Conservation (phyloP, 1,140 invertebrate genomes). For the Dendrolimus kikuchii region DNA sequence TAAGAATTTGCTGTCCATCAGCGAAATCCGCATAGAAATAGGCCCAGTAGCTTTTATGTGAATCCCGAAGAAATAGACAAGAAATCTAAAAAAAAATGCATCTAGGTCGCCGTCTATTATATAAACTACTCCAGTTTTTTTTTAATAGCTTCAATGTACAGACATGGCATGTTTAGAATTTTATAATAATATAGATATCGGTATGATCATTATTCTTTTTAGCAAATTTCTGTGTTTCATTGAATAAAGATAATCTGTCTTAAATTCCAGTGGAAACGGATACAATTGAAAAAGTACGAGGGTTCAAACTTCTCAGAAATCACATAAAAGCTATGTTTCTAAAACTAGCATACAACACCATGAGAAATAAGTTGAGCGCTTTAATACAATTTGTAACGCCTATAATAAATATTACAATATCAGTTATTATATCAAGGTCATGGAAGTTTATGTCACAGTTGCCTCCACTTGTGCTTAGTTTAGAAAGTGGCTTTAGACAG, state of each 20-base stretch:
- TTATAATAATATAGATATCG: background rate
- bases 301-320: constrained; percentile 62
- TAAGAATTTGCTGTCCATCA: too few species aligned
- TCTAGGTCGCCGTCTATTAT: too few species aligned
- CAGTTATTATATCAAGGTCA: constrained; percentile 70
- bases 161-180: too few species aligned
- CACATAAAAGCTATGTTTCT: constrained; percentile 77
- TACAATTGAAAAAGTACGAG: constrained; percentile 54
- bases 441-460: constrained; percentile 61
- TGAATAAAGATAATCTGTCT: background rate
- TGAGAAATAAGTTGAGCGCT: constrained; percentile 71
- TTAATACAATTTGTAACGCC: constrained; percentile 75
- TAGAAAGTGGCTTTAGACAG: constrained; percentile 46
- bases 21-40: too few species aligned
- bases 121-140: too few species aligned
- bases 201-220: background rate
- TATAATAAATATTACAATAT: constrained; percentile 74
- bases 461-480: constrained; percentile 55
- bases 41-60: too few species aligned
- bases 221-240: background rate
- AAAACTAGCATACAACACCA: constrained; percentile 74
- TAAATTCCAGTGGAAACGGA: constrained; percentile 38
- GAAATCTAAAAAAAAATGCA: too few species aligned
- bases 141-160: too few species aligned
- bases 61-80: too few species aligned